These are phyloP conservation scores for Leptopilina clavipes DNA, from an alignment of 1,140 invertebrate species.

Conservation along the genomic window DNA sequence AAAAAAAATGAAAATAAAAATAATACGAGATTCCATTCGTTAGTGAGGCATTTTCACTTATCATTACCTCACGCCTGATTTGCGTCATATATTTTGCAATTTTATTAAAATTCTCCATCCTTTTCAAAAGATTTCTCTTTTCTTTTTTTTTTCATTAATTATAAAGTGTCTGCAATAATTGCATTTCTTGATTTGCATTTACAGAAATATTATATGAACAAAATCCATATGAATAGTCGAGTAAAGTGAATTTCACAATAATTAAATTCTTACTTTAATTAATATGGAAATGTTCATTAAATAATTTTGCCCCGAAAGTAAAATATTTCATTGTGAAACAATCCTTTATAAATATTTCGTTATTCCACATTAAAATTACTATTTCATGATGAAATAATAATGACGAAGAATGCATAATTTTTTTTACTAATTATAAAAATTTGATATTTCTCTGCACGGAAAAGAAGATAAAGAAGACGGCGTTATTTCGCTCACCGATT, in stretches of 20 bases:
- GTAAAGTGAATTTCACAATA: neutral
- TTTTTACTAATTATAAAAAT: neutral
- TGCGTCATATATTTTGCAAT: neutral
- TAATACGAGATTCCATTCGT: slow-evolving; percentile 16
- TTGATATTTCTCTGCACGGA: too few relatives aligned
- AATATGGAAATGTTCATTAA: too few relatives aligned
- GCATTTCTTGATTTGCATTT: neutral
- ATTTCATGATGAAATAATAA: too few relatives aligned
- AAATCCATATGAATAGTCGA: neutral
- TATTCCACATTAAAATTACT: too few relatives aligned
- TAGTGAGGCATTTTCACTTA: slow-evolving; percentile 37
- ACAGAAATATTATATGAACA: neutral
- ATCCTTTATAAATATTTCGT: too few relatives aligned
- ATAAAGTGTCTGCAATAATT: slow-evolving; percentile 2
- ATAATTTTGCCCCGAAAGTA: too few relatives aligned
- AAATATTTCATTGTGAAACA: too few relatives aligned
- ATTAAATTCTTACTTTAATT: too few relatives aligned
- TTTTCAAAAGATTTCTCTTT: neutral
- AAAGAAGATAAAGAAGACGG: too few relatives aligned
- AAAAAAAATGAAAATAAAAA: too few relatives aligned
- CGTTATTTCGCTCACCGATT: too few relatives aligned
- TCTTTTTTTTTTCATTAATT: neutral
- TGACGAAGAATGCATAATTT: too few relatives aligned
- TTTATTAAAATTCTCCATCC: neutral
- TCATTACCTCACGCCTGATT: slow-evolving; percentile 15